A percentile compares a stretch with the other conserved stretches of the same genome.
phyloP scores from a whole-genome alignment of 2,888 invertebrate species.

The Acronicta psi region DNA sequence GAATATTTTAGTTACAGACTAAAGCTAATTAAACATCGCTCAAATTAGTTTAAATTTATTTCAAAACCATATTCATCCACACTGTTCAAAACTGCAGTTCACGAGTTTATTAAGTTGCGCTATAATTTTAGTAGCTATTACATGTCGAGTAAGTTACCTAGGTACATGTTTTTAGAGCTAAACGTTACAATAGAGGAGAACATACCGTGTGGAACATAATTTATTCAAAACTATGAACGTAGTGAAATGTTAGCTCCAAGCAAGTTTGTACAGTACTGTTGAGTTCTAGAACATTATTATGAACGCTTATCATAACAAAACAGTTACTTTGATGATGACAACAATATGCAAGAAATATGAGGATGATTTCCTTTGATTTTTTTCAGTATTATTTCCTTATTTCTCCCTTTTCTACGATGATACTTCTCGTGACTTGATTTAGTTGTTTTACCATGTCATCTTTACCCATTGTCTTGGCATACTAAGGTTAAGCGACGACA shows the following conservation, averaged over 20 bases:
- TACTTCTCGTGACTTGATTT: too few relatives aligned
- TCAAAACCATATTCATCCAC: background rate
- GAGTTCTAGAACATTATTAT: slow-evolving; percentile 42
- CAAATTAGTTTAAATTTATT: too few relatives aligned
- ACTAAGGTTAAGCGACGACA: too few relatives aligned
- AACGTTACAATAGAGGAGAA: slow-evolving; percentile 37
- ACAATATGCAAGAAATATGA: slow-evolving; percentile 14
- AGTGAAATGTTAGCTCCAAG: slow-evolving; percentile 39
- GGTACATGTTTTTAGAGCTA: slow-evolving; percentile 15
- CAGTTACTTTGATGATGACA: slow-evolving; percentile 15
- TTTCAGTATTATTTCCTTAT: too few relatives aligned
- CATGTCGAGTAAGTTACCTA: slow-evolving; percentile 2
- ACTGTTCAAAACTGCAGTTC: slow-evolving; percentile 1
- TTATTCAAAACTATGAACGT: slow-evolving; percentile 48
- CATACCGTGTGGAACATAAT: slow-evolving; percentile 40
- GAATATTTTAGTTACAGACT: too few relatives aligned
- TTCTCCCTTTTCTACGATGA: too few relatives aligned
- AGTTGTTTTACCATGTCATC: too few relatives aligned
- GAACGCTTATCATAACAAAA: slow-evolving; percentile 39
- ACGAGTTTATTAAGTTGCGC: slow-evolving; percentile 1
- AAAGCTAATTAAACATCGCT: too few relatives aligned
- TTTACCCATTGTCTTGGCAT: too few relatives aligned
- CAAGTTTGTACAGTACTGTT: slow-evolving; percentile 43
- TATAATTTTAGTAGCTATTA: slow-evolving; percentile 5
- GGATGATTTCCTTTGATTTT: background rate